Evolutionary conservation across 2,113 vertebrate genomes (phyloP), one percentile per base, ranked within the genome.

Genomic region (Phrynosoma platyrhinos): DNA sequence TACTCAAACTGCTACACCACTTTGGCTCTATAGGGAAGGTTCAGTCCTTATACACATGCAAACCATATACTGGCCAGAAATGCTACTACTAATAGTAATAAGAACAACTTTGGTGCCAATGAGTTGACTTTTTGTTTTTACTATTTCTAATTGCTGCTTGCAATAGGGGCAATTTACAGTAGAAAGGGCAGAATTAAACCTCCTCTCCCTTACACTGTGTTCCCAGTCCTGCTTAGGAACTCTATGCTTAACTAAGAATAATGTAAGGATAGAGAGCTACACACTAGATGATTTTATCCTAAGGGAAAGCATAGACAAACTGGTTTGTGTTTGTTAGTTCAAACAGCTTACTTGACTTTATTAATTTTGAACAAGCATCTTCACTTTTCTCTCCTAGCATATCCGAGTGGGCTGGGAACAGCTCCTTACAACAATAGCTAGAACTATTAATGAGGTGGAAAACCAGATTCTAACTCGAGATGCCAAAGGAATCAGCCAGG

Each of bases 341-440:
- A 83, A 77, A 20, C 25, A n/a, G 25, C 9, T 72, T 18, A 25
- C 23, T 30, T 78, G 42, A 40, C 9, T 55, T 47, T 8, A 68
- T 55, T 52, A 55, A 21, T 52, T 85, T 36, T 66, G 69, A 23
- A 53, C 85, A 0, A 16, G 9, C 82, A 27, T 87, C 58, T 89
- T 87, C 30, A 84, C 64, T 20, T 92, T 53, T 66, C 40, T 32
- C 72, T 82, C 74, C 88, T 91, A 99, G 99, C 99, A 99, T 91
- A 99, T 99, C 96, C 98, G 99, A 0, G 99, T 99, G 92, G 99
- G 99, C 95, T 99, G 99, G 99, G 99, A 99, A 94, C 99, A 99
- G 95, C 97, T 99, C 1, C 98, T 99, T 88, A 99, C 99, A 96
- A 99, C 99, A 92, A 99, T 98, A 82, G 98, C 98, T 92, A 97